A percentile compares a stretch with the other conserved stretches of the same genome.
These are phyloP conservation scores for Cryptoprocta ferox DNA, from an alignment of 2,797 vertebrate genomes.

Conservation along the genomic window DNA sequence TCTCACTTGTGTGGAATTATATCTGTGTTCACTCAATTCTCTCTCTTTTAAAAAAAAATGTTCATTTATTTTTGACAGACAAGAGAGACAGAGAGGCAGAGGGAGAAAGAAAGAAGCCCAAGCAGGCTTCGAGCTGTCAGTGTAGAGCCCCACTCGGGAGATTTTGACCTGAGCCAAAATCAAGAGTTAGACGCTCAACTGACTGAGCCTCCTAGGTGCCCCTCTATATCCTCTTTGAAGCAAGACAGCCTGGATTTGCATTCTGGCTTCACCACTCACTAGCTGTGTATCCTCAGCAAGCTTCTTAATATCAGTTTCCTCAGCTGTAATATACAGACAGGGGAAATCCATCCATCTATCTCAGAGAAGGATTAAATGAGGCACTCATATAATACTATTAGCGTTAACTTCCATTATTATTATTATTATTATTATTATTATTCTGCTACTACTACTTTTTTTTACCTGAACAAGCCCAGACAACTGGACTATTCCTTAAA, in stretches of 20 bases:
- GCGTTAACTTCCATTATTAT: not conserved
- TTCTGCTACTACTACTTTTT: not conserved
- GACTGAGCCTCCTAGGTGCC: no score
- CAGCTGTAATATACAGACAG: not conserved
- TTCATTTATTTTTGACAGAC: no score
- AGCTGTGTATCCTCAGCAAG: not conserved
- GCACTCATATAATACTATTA: not conserved
- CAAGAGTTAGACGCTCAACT: no score
- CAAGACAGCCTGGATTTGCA: not conserved
- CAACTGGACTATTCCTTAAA: not conserved
- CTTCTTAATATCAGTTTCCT: not conserved
- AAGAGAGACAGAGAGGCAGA: no score
- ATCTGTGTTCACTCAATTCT: not conserved
- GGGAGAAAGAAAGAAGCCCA: no score
- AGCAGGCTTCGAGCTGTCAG: no score
- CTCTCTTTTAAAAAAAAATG: no score
- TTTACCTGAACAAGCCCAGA: not conserved
- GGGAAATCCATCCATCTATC: not conserved
- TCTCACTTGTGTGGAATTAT: not conserved
- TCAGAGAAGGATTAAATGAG: not conserved
- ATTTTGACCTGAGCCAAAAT: no score
- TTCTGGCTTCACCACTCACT: not conserved
- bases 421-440: not conserved
- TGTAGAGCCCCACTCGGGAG: no score
- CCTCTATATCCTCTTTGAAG: not conserved